These are phyloP conservation scores for Ochotona curzoniae DNA, from an alignment of 2,113 vertebrate genomes.

Conservation along the genomic window DNA sequence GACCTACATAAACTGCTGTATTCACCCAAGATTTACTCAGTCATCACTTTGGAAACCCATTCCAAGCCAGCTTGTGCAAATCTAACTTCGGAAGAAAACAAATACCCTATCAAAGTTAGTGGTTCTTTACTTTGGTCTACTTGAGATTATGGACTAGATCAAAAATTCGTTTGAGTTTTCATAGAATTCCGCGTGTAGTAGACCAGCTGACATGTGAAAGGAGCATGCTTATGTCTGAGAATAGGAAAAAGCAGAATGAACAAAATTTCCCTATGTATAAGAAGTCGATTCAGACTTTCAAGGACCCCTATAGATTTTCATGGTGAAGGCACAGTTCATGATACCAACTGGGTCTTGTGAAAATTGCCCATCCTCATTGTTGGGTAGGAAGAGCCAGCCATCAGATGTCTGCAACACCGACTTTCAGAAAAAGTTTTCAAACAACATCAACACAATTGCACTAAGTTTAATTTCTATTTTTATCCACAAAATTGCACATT, in stretches of 20 bases:
- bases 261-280: not conserved
- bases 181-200: not conserved
- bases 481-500: not conserved
- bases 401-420: not conserved
- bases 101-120: not conserved
- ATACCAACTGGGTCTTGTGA: not conserved
- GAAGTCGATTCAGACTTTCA: not conserved
- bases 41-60: not conserved
- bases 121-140: not conserved
- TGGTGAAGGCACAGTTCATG: not conserved
- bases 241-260: not conserved
- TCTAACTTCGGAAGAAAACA: not conserved
- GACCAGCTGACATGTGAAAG: not conserved
- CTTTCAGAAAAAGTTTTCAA: not conserved
- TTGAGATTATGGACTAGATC: not conserved
- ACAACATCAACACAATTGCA: not conserved
- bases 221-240: not conserved
- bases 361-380: not conserved
- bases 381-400: not conserved
- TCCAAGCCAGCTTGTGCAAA: not conserved
- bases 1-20: not conserved
- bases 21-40: not conserved
- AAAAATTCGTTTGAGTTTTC: not conserved
- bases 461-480: not conserved
- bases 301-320: not conserved